These are phyloP conservation scores for Bombus balteatus DNA, from an alignment of 1,140 invertebrate genomes.

Conservation along the genomic window DNA sequence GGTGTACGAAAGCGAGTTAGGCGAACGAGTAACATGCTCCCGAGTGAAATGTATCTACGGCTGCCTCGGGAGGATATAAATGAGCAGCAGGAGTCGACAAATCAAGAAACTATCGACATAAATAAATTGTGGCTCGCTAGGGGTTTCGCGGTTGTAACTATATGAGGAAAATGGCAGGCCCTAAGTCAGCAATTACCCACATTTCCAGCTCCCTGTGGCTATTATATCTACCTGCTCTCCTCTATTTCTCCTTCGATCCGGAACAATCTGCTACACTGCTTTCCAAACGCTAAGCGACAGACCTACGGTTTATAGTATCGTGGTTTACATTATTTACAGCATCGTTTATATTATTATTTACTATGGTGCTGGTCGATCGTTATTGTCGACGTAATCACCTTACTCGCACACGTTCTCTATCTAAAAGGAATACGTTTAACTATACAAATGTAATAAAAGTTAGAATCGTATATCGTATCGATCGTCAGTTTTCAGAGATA, in stretches of 20 bases:
- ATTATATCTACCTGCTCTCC: slow-evolving; percentile 61
- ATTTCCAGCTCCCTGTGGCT: slow-evolving; percentile 60
- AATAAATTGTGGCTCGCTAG: slow-evolving; percentile 82
- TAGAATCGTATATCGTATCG: no score
- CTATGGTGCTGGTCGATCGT: no score
- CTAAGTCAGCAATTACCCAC: slow-evolving; percentile 80
- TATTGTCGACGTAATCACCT: no score
- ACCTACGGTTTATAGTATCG: no score
- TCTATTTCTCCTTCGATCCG: slow-evolving; percentile 24
- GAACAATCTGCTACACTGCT: slow-evolving; percentile 35
- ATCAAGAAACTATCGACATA: slow-evolving; percentile 84
- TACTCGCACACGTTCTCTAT: no score
- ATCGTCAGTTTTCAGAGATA: no score
- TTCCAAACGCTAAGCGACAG: slow-evolving; percentile 40
- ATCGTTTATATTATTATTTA: no score
- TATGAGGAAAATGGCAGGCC: slow-evolving; percentile 78
- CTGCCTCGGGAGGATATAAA: slow-evolving; percentile 76
- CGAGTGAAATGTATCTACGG: slow-evolving; percentile 69
- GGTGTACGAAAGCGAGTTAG: slow-evolving; percentile 31
- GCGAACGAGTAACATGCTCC: slow-evolving; percentile 35
- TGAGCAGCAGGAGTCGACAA: slow-evolving; percentile 81
- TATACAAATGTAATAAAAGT: no score
- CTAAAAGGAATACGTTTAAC: no score
- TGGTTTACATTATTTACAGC: no score
- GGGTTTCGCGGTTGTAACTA: slow-evolving; percentile 69